A percentile compares a stretch with the other conserved stretches of the same genome.
Evolutionary conservation across 2,888 invertebrate species (phyloP).

Genomic region (Petrolisthes manimaculis): DNA sequence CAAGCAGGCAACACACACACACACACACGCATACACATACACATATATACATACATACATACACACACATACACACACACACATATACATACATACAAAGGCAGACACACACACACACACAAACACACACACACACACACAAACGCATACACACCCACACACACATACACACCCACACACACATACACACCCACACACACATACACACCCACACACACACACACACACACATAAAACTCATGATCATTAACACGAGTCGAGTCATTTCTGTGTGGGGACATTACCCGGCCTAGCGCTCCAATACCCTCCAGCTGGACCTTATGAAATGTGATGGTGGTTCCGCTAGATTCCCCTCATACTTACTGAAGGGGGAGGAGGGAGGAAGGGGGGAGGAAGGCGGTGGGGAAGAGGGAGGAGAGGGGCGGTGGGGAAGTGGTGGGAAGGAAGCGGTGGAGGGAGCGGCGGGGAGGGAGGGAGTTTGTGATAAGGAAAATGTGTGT

Average conservation of each 20-base stretch:
- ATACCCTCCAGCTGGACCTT: constrained; percentile 15
- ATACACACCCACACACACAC: too few species aligned
- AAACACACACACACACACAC: too few species aligned
- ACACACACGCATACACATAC: background rate
- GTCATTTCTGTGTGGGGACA: background rate
- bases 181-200: too few species aligned
- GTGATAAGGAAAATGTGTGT: background rate
- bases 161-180: too few species aligned
- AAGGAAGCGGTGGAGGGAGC: background rate
- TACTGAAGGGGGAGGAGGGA: background rate
- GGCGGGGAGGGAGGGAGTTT: background rate
- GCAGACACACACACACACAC: too few species aligned
- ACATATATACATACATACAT: background rate
- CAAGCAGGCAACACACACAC: background rate
- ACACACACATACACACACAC: constrained; percentile 15
- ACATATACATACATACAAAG: background rate
- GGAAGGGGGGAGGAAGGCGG: background rate
- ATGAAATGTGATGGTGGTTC: too few species aligned
- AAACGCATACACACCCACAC: too few species aligned
- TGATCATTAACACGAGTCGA: background rate
- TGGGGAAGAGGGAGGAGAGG: background rate
- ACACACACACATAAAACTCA: too few species aligned
- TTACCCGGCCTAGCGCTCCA: background rate
- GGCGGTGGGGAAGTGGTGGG: background rate
- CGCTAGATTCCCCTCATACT: too few species aligned